phyloP scores from a whole-genome alignment of 2,888 invertebrate genomes.

The Acanthosepion lycidas region DNA sequence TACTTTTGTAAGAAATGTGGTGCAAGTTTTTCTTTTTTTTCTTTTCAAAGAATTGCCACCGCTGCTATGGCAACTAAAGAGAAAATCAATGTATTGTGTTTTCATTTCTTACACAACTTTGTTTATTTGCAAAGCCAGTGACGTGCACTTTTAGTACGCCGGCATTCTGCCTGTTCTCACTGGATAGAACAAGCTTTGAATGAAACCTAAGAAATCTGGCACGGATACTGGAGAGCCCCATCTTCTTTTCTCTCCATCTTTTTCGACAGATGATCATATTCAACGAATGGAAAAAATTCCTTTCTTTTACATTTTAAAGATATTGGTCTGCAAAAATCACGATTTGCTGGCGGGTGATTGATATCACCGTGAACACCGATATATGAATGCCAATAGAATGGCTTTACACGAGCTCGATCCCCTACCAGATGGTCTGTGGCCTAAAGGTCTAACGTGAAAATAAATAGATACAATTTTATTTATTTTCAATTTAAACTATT shows the following conservation, averaged over 20 bases:
- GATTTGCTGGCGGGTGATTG: not conserved
- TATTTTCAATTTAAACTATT: too few relatives aligned
- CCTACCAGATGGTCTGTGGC: too few relatives aligned
- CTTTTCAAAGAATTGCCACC: too few relatives aligned
- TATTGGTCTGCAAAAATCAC: not conserved
- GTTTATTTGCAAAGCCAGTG: not conserved
- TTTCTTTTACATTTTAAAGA: not conserved
- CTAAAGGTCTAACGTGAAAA: too few relatives aligned
- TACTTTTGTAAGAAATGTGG: too few relatives aligned
- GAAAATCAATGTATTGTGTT: too few relatives aligned
- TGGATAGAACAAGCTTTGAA: not conserved
- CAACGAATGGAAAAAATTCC: not conserved
- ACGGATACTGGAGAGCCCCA: not conserved
- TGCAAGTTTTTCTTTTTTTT: too few relatives aligned
- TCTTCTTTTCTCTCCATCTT: not conserved
- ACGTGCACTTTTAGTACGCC: not conserved
- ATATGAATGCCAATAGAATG: not conserved
- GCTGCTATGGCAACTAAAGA: too few relatives aligned
- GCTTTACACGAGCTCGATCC: too few relatives aligned
- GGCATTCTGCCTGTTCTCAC: not conserved
- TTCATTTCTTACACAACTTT: too few relatives aligned
- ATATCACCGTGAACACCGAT: not conserved
- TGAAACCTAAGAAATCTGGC: not conserved
- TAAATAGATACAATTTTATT: too few relatives aligned
- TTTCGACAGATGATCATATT: not conserved